Conservation (phyloP, 2,113 vertebrate species). For the Sula dactylatra region DNA sequence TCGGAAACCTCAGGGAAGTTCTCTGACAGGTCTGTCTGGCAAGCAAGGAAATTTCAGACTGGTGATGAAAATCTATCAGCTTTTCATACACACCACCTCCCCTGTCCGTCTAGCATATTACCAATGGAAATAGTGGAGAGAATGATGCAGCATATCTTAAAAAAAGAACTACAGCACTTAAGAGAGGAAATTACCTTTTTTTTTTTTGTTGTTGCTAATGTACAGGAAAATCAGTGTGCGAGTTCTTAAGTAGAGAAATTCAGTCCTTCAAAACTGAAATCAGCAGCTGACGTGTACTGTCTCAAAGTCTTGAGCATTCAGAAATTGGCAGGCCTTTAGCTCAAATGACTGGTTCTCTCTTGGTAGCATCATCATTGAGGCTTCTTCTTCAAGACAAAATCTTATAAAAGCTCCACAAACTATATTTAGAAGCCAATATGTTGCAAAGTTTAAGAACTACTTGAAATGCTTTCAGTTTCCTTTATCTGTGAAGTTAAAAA, state of each 20-base stretch:
- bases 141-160: not conserved
- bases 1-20: not conserved
- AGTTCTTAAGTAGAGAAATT: not conserved
- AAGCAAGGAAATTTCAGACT: not conserved
- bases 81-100: not conserved
- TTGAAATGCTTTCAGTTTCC: slow-evolving; percentile 35
- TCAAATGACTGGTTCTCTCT: not conserved
- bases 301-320: not conserved
- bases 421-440: not conserved
- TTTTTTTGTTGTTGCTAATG: not conserved
- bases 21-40: not conserved
- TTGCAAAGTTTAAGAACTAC: not conserved
- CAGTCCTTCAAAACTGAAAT: not conserved
- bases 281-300: not conserved
- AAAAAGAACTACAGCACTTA: not conserved
- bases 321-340: not conserved
- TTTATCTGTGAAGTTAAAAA: not conserved
- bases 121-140: not conserved
- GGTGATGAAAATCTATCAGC: not conserved
- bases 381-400: not conserved
- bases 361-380: not conserved
- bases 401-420: not conserved
- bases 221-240: not conserved
- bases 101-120: not conserved
- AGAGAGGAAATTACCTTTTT: not conserved